phyloP scores from a whole-genome alignment of 1,140 invertebrate species.

The Bombus confusus region DNA sequence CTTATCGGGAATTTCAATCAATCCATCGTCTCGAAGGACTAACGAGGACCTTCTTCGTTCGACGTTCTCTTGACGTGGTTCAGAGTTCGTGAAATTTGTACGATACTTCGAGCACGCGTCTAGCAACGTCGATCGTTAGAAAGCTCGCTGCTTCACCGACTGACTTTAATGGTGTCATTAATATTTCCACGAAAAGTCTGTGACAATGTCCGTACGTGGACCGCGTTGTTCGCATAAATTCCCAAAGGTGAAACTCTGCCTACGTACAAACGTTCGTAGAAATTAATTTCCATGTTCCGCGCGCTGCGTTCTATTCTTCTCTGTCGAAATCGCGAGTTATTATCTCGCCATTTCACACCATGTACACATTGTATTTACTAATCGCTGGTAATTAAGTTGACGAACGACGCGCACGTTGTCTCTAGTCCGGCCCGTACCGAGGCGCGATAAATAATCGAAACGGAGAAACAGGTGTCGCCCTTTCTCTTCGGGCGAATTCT shows the following conservation, averaged over 20 bases:
- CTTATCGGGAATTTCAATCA: slow-evolving; percentile 5
- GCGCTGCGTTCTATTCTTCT: not conserved
- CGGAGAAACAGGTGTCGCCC: slow-evolving; percentile 25
- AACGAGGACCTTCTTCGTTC: not conserved
- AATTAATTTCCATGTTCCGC: not conserved
- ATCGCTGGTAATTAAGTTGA: not conserved
- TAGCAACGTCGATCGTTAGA: not conserved
- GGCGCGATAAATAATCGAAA: not conserved
- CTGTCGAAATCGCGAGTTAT: not conserved
- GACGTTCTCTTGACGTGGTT: not conserved
- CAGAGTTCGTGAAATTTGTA: not conserved
- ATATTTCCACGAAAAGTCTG: not conserved
- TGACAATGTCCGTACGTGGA: not conserved
- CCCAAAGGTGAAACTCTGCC: not conserved
- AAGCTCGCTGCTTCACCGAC: not conserved
- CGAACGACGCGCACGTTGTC: not conserved
- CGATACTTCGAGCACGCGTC: too few relatives aligned
- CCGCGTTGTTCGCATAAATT: not conserved
- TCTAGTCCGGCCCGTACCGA: not conserved
- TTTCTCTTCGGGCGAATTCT: slow-evolving; percentile 6
- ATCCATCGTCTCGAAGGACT: not conserved
- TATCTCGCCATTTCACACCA: not conserved
- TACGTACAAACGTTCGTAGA: not conserved
- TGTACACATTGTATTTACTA: not conserved
- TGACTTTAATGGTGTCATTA: not conserved